Evolutionary conservation across 2,888 invertebrate genomes (phyloP), one percentile per base, ranked within the genome.

Genomic region (Apotomis turbidana): DNA sequence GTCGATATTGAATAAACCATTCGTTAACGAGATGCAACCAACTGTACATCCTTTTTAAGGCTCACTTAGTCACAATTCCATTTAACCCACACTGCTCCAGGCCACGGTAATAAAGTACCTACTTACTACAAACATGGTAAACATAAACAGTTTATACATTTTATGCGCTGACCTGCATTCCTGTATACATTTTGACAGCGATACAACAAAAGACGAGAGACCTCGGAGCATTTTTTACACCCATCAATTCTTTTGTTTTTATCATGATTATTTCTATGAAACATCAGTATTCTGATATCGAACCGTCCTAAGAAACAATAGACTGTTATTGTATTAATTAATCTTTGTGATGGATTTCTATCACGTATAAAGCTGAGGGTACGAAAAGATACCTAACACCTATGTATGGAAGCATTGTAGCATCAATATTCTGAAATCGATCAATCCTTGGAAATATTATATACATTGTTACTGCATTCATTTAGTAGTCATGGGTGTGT

Each of bases 1-100:
- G 60, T 49, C 49, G n/a, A 70, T 61, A 55, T 38, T 63, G 67
- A 71, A 57, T 70, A 70, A 61, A 57, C 60, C 54, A 46, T 52
- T 36, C 70, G 52, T 46, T 64, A 73, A 73, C 60, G 63, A 49
- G 58, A 60, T 51, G 15, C 63, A 73, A 63, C 70, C 44, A 70
- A 73, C 63, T 70, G 70, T 51, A 44, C 73, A 73, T 74, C 73
- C 74, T 73, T 73, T 67, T 74, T 70, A 74, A 72, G 68, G 54
- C 55, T 13, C 62, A 64, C 67, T 71, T 71, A 68, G 74, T 71
- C 74, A 74, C 70, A 67, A 68, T 70, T 68, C 73, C 74, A 73
- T 74, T 54, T 72, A 72, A 67, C 61, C 58, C 68, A 44, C 61
- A 59, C 62, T 49, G 54, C 71, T 54, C 55, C 51, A 60, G 36